Base-by-base conservation (phyloP, 2,797 vertebrate genomes). In the Limnodromus scolopaceus region DNA sequence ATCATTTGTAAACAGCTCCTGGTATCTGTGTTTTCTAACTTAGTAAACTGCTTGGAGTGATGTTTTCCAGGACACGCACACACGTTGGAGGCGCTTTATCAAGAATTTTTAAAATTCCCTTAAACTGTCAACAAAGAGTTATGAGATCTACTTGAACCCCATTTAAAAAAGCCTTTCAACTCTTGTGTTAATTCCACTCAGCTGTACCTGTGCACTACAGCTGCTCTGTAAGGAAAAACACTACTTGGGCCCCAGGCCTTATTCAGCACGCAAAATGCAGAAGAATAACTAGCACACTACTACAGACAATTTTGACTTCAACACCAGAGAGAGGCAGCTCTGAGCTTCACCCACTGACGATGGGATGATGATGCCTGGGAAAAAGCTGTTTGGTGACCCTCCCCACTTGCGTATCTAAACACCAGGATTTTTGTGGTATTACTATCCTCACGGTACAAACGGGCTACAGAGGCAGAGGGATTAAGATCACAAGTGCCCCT, bases 401-500 rank as follows among this genome's bases (percentile, higher is more conserved):
- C 77, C 68, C 55, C 77, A 65, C 83, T 84, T 55, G 48, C 2
- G 0, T 71, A 93, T 75, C 69, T 81, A 78, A 92, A 54, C 58
- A 81, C 39, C 65, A 81, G 39, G 77, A 89, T 92, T 96, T 96
- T 82, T 96, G 94, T 64, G 90, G 84, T 87, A 72, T 91, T 93
- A 92, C 53, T 66, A 79, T 87, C 86, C 81, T 87, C 75, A 14
- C 63, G 48, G n/a, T 38, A 84, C 63, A 94, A 96, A 94, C 12
- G 60, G 66, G 70, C 91, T 70, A 87, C 91, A 89, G 91, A 92
- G 78, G 81, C 83, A 70, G 4, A 1, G 63, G 88, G 74, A 91
- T 92, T 89, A 79, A 76, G 84, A 93, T 91, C 74, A 95, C 95
- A 95, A 96, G 87, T n/a, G 49, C 36, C 61, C 77, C 58, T 95